Conservation (phyloP, 2,113 vertebrate species). For the Archilochus colubris region DNA sequence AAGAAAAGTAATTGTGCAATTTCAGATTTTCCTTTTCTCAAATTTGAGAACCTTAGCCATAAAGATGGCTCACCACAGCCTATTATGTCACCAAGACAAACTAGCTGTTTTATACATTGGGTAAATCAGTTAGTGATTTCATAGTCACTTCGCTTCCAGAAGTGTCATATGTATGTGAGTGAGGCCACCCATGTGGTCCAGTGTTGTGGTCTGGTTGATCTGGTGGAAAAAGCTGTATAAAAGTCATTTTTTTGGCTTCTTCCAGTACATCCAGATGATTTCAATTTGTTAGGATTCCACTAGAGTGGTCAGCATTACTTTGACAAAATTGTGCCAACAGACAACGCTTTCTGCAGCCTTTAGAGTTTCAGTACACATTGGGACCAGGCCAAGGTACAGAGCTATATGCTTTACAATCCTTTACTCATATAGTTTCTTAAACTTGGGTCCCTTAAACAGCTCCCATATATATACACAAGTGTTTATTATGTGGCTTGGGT, state of each 20-base stretch:
- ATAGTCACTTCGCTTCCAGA: conserved; percentile 31
- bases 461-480: background rate
- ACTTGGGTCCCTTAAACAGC: background rate
- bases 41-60: conserved; percentile 20
- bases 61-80: background rate
- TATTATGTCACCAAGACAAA: conserved; percentile 32
- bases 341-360: conserved; percentile 28
- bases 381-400: conserved; percentile 19
- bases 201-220: conserved; percentile 71
- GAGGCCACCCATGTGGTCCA: conserved; percentile 73
- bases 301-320: conserved; percentile 69
- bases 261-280: conserved; percentile 72
- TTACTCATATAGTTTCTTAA: conserved; percentile 23
- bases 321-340: conserved; percentile 60
- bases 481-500: conserved; percentile 14
- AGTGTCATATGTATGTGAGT: conserved; percentile 2
- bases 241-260: conserved; percentile 63
- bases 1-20: background rate
- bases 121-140: conserved; percentile 49
- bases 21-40: conserved; percentile 27
- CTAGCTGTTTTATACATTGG: conserved; percentile 12
- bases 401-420: background rate
- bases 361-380: background rate
- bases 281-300: conserved; percentile 73
- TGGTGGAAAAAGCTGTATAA: conserved; percentile 65